phyloP scores from a whole-genome alignment of 1,140 invertebrate species.

The Zaprionus davidi region DNA sequence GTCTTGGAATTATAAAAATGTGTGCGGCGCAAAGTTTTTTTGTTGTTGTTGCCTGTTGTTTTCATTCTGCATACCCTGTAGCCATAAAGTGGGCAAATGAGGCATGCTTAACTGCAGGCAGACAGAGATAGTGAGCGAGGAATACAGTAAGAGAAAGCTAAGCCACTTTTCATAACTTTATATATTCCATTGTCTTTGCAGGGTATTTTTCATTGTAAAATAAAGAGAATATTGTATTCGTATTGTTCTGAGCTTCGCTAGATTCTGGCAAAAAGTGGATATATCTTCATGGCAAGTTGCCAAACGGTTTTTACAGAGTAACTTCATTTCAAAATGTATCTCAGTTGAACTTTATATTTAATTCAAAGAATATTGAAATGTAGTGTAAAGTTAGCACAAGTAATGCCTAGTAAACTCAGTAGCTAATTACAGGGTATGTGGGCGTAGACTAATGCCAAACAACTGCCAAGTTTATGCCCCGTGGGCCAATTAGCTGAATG shows the following conservation, averaged over 20 bases:
- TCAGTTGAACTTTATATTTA: too few relatives aligned
- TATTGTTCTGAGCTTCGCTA: too few relatives aligned
- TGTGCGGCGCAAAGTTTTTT: constrained; percentile 20
- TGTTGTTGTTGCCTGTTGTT: constrained; percentile 9
- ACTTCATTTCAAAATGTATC: too few relatives aligned
- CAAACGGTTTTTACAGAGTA: too few relatives aligned
- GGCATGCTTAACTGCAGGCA: neutral
- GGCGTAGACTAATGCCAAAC: neutral
- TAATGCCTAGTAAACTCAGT: neutral
- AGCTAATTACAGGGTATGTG: neutral
- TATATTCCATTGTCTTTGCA: neutral
- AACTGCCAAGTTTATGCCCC: neutral
- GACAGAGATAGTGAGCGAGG: neutral
- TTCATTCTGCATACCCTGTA: constrained; percentile 22
- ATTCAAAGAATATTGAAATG: neutral
- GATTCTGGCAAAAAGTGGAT: too few relatives aligned
- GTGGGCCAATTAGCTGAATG: constrained; percentile 9
- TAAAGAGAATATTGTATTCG: too few relatives aligned
- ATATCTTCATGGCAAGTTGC: too few relatives aligned
- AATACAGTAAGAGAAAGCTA: neutral
- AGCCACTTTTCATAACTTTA: neutral
- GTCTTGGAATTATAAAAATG: constrained; percentile 40
- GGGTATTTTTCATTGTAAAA: neutral
- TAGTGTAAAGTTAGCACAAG: neutral
- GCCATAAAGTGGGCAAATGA: neutral